phyloP scores from a whole-genome alignment of 2,113 vertebrate species.

The Mormyrus lacerda region DNA sequence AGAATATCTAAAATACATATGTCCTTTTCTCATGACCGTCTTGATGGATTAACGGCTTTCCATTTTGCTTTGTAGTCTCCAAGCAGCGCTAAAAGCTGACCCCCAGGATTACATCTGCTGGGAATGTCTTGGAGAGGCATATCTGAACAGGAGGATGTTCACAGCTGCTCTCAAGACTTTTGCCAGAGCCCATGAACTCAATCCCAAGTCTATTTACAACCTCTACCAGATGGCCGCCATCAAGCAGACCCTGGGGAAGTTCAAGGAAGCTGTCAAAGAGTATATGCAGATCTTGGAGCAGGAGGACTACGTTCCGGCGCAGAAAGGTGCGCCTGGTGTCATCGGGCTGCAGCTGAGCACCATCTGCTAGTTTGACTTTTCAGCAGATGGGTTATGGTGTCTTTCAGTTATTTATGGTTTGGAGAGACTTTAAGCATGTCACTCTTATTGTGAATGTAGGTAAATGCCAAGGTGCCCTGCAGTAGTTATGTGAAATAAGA shows the following conservation, averaged over 20 bases:
- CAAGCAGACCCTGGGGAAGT: constrained; percentile 86
- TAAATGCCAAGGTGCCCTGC: neutral
- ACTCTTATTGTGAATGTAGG: neutral
- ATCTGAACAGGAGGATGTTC: constrained; percentile 83
- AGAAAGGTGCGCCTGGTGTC: constrained; percentile 74
- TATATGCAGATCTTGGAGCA: constrained; percentile 74
- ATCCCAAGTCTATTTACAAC: constrained; percentile 80
- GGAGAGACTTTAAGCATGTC: neutral
- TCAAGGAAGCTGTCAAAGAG: constrained; percentile 72
- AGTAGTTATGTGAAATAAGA: neutral
- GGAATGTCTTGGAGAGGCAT: constrained; percentile 94
- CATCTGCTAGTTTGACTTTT: neutral
- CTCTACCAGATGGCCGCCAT: constrained; percentile 84
- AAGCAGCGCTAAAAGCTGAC: constrained; percentile 89
- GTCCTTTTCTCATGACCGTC: neutral
- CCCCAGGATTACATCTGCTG: constrained; percentile 88
- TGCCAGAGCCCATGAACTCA: constrained; percentile 78
- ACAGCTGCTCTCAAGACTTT: constrained; percentile 88
- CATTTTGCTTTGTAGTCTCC: constrained; percentile 63
- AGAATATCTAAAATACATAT: neutral
- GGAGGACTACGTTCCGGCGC: constrained; percentile 83
- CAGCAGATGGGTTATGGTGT: neutral
- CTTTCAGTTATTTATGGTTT: neutral
- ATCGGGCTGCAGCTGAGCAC: neutral
- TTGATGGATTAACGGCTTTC: neutral